Conservation (phyloP, 2,888 invertebrate species). For the Malacosoma neustria region DNA sequence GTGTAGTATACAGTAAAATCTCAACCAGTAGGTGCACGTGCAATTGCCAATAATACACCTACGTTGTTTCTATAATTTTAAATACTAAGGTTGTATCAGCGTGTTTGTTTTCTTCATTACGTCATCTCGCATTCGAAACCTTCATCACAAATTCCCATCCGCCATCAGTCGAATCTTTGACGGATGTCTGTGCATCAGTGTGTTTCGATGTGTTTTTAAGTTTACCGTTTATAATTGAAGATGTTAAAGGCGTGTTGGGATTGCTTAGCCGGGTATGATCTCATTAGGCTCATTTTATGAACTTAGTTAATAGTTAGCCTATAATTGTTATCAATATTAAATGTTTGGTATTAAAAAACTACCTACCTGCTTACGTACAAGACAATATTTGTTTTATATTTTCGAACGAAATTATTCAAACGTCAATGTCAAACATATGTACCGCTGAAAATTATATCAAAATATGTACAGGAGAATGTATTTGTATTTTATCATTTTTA, state of each 20-base stretch:
- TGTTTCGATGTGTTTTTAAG: constrained; percentile 17
- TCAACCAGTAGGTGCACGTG: constrained; percentile 7
- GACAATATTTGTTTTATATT: too few relatives aligned
- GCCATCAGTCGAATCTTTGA: constrained; percentile 25
- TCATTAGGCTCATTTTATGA: too few relatives aligned
- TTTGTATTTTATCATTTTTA: too few relatives aligned
- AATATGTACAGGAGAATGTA: too few relatives aligned
- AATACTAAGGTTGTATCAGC: constrained; percentile 31
- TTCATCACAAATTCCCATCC: constrained; percentile 24
- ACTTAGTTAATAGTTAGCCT: too few relatives aligned
- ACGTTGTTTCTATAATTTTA: constrained; percentile 4
- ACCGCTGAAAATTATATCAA: too few relatives aligned
- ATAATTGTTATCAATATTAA: too few relatives aligned
- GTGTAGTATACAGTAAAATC: constrained; percentile 5
- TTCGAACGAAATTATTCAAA: too few relatives aligned
- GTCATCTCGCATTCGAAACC: constrained; percentile 40
- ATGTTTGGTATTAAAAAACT: too few relatives aligned
- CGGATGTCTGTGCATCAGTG: constrained; percentile 22
- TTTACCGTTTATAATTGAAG: constrained; percentile 27
- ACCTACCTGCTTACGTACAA: too few relatives aligned
- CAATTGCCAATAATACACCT: constrained; percentile 21
- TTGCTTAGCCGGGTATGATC: constrained; percentile 55
- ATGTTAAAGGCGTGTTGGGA: constrained; percentile 66
- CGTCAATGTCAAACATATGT: too few relatives aligned
- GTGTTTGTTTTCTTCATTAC: constrained; percentile 63